Conservation (phyloP, 2,113 vertebrate species). For the Phalacrocorax aristotelis region DNA sequence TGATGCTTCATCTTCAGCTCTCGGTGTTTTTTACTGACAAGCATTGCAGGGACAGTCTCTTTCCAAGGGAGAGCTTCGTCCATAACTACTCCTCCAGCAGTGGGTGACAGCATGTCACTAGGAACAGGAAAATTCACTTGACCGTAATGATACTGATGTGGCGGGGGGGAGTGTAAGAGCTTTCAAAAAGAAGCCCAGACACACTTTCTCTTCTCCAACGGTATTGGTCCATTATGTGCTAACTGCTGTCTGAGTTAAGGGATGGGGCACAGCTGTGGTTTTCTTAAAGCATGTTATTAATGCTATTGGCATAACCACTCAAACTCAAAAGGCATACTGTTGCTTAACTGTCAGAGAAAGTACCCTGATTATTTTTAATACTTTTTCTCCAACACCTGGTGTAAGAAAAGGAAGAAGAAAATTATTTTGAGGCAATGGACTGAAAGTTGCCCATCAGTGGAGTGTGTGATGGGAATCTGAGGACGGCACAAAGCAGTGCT, state of each 20-base stretch:
- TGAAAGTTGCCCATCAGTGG: not conserved
- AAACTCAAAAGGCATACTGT: not conserved
- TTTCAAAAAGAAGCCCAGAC: not conserved
- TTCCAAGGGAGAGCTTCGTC: not conserved
- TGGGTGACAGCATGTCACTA: not conserved
- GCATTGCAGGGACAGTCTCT: fast-evolving
- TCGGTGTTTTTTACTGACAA: not conserved
- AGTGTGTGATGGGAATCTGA: not conserved
- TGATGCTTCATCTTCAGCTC: not conserved
- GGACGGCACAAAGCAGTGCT: not conserved
- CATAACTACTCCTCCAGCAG: not conserved
- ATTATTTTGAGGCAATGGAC: not conserved
- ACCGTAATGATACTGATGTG: not conserved
- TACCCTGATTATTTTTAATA: not conserved
- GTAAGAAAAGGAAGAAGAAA: not conserved
- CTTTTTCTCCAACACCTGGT: not conserved
- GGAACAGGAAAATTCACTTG: not conserved
- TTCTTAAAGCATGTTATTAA: not conserved
- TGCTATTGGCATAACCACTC: not conserved
- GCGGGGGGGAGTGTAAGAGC: not conserved
- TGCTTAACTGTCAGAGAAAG: not conserved
- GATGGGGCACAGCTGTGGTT: not conserved
- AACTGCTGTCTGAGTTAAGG: not conserved
- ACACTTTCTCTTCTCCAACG: not conserved
- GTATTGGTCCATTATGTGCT: fast-evolving